phyloP scores from a whole-genome alignment of 2,113 vertebrate species.

The Dasypus novemcinctus region DNA sequence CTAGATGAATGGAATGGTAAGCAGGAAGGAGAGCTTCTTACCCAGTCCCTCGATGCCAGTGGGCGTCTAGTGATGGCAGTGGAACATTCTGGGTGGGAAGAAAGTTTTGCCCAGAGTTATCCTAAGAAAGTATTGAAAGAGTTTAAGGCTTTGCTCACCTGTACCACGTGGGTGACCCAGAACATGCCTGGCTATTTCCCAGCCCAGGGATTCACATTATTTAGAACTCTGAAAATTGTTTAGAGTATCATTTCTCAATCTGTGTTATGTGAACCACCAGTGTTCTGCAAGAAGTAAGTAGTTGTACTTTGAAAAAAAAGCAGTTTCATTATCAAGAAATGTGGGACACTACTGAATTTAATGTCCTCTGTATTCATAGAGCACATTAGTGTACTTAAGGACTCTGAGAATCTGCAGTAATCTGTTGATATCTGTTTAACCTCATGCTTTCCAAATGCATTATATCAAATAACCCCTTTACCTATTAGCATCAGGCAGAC shows the following conservation, averaged over 20 bases:
- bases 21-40: not conserved
- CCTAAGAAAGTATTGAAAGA: not conserved
- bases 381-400: not conserved
- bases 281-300: not conserved
- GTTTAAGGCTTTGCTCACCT: not conserved
- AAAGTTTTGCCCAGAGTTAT: not conserved
- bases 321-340: not conserved
- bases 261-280: not conserved
- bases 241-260: not conserved
- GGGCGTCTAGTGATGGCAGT: not conserved
- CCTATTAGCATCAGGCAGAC: not conserved
- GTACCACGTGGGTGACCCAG: not conserved
- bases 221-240: not conserved
- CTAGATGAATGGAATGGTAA: not conserved
- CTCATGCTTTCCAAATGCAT: not conserved
- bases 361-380: not conserved
- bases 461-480: not conserved
- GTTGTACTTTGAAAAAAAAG: not conserved
- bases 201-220: not conserved
- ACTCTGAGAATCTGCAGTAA: not conserved
- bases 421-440: not conserved
- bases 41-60: not conserved
- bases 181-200: not conserved
- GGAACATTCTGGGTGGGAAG: not conserved
- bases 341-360: not conserved